phyloP scores from a whole-genome alignment of 2,797 vertebrate species.

The Pyrrhura leucotis region DNA sequence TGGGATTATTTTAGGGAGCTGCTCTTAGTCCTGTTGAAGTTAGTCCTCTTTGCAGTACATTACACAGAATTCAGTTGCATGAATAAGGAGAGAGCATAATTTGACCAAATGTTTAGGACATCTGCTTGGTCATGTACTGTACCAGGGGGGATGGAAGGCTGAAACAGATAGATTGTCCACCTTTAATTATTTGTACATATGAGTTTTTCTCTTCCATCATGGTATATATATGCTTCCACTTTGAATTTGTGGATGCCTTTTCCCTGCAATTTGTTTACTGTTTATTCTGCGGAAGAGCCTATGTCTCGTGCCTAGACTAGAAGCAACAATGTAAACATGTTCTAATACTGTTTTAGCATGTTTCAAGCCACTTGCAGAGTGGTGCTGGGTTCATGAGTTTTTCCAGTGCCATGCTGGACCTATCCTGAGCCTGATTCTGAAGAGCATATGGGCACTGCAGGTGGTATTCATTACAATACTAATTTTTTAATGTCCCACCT shows the following conservation, averaged over 20 bases:
- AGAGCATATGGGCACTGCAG: not conserved
- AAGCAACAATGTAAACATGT: not conserved
- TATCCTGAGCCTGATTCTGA: not conserved
- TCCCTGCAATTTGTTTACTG: not conserved
- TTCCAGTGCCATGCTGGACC: not conserved
- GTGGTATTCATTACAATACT: not conserved
- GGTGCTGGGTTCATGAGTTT: not conserved
- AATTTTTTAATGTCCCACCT: fast-evolving
- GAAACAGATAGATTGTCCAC: not conserved
- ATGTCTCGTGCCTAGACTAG: not conserved
- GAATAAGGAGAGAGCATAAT: not conserved
- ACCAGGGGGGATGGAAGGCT: not conserved
- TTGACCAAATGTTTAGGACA: not conserved
- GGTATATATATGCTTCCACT: not conserved
- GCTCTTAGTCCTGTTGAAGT: not conserved
- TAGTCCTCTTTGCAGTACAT: not conserved
- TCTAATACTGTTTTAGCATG: not conserved
- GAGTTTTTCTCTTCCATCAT: not conserved
- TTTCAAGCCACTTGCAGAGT: not conserved
- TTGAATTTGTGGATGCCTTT: not conserved
- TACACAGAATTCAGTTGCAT: not conserved
- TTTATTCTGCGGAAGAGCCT: not conserved
- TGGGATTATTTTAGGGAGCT: not conserved
- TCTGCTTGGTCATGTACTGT: not conserved
- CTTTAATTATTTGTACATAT: not conserved